These are phyloP conservation scores for Synergus laeviventris DNA, from an alignment of 2,888 invertebrate genomes.

Conservation along the genomic window DNA sequence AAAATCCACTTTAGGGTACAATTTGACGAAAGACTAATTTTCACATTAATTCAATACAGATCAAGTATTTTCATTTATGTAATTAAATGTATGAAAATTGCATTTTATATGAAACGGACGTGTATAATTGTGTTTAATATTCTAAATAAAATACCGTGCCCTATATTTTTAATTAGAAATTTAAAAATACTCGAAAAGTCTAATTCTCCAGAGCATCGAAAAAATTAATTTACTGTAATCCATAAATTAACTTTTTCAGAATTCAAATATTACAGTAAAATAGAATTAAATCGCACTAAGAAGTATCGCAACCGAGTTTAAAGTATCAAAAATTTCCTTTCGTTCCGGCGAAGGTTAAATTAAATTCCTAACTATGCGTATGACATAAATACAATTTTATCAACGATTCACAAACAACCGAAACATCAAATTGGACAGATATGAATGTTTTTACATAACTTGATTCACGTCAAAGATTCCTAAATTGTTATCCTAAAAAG, in stretches of 20 bases:
- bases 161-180: background rate
- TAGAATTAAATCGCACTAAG: background rate
- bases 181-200: background rate
- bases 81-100: no score
- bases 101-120: background rate
- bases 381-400: background rate
- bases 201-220: background rate
- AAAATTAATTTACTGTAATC: background rate
- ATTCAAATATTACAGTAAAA: background rate
- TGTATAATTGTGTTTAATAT: background rate
- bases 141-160: background rate
- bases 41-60: no score
- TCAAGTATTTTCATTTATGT: no score
- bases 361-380: slow-evolving; percentile 21
- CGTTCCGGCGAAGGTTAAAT: slow-evolving; percentile 29
- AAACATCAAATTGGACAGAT: background rate
- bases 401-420: background rate
- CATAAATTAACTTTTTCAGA: background rate
- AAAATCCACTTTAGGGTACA: background rate
- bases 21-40: background rate
- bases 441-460: background rate
- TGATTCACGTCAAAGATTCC: background rate
- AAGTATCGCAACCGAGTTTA: background rate
- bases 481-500: slow-evolving; percentile 1
- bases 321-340: slow-evolving; percentile 12